Evolutionary conservation across 2,797 vertebrate genomes (phyloP).

Genomic region (Takifugu ocellatus): DNA sequence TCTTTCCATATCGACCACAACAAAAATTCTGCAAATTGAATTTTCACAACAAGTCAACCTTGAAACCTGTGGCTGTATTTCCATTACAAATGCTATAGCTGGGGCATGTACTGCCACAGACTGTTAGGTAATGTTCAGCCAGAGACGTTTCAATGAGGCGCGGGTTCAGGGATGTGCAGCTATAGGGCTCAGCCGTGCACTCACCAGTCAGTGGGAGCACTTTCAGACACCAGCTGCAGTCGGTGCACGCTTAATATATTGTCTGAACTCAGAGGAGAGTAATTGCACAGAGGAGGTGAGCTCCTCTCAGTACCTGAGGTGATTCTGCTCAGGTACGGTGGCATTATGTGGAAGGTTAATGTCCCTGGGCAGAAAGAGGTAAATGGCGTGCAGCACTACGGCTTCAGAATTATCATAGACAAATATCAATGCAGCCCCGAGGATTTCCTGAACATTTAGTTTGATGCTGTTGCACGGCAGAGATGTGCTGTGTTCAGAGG

Average conservation of each 20-base stretch:
- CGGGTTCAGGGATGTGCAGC: conserved; percentile 18
- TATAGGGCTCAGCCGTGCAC: conserved; percentile 6
- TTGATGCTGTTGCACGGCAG: conserved; percentile 21
- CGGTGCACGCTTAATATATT: conserved; percentile 20
- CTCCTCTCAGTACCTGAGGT: conserved; percentile 35
- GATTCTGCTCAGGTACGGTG: conserved; percentile 41
- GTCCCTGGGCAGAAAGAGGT: conserved; percentile 35
- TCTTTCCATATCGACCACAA: conserved; percentile 25
- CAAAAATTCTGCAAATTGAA: conserved; percentile 38
- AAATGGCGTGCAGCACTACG: conserved; percentile 15
- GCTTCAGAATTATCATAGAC: conserved; percentile 49
- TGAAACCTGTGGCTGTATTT: conserved; percentile 54
- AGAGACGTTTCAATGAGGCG: conserved; percentile 25
- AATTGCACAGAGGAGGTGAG: conserved; percentile 14
- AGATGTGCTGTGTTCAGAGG: conserved; percentile 13
- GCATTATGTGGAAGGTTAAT: conserved; percentile 59
- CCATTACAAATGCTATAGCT: conserved; percentile 35
- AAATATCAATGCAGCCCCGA: conserved; percentile 62
- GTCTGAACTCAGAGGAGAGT: conserved; percentile 32
- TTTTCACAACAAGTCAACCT: conserved; percentile 53
- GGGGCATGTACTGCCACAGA: conserved; percentile 37
- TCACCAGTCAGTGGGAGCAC: conserved; percentile 18
- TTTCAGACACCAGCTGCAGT: conserved; percentile 18
- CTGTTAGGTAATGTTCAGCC: conserved; percentile 25
- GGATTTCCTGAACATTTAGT: conserved; percentile 54